A percentile compares a stretch with the other conserved stretches of the same genome.
Evolutionary conservation across 2,113 vertebrate genomes (phyloP).

Genomic region (Amphiprion percula): DNA sequence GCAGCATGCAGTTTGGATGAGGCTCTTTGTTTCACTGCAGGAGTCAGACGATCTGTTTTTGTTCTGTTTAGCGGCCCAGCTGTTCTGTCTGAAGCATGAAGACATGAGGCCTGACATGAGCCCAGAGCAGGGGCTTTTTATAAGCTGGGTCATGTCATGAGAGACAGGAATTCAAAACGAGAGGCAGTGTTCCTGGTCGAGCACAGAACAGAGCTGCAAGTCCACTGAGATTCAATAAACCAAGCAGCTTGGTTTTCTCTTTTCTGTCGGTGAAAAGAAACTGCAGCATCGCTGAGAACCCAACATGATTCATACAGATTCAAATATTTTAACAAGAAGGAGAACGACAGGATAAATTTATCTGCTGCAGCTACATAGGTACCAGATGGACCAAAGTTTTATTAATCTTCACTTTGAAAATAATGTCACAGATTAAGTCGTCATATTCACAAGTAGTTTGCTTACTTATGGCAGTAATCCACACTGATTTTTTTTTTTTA

Average conservation of each 20-base stretch:
- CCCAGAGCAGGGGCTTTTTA: slow-evolving; percentile 29
- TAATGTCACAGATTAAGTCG: too few relatives aligned
- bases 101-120: slow-evolving; percentile 56
- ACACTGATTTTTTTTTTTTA: too few relatives aligned
- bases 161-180: slow-evolving; percentile 64
- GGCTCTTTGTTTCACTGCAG: slow-evolving; percentile 29
- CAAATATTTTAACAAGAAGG: background rate
- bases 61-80: slow-evolving; percentile 53
- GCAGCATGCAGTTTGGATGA: background rate
- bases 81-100: slow-evolving; percentile 54
- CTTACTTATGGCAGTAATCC: too few relatives aligned
- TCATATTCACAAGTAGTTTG: too few relatives aligned
- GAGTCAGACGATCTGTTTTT: slow-evolving; percentile 40
- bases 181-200: background rate
- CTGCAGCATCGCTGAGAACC: background rate
- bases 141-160: slow-evolving; percentile 53
- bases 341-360: background rate
- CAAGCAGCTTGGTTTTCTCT: background rate
- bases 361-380: background rate
- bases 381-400: background rate
- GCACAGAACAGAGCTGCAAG: background rate
- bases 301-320: background rate
- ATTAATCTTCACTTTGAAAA: background rate
- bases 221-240: slow-evolving; percentile 24
- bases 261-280: background rate